phyloP scores from a whole-genome alignment of 2,888 invertebrate species.

The Xanthorhoe designata region DNA sequence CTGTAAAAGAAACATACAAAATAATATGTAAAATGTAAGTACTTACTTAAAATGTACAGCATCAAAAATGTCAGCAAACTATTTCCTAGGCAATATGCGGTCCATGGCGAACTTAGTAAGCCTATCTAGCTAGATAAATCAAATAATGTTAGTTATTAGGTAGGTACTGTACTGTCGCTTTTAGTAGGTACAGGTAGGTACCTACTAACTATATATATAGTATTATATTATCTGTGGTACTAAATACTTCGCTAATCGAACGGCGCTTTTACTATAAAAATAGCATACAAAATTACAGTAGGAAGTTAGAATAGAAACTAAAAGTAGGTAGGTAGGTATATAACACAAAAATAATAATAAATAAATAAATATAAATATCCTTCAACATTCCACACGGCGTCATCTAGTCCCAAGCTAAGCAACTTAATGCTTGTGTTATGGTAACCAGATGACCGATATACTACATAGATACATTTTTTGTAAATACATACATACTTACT shows the following conservation, averaged over 20 bases:
- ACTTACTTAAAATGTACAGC: neutral
- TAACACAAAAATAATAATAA: no score
- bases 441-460: no score
- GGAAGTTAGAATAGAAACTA: neutral
- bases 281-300: neutral
- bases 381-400: no score
- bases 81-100: neutral
- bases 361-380: no score
- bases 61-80: neutral
- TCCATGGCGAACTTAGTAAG: neutral
- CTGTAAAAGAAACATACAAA: conserved; percentile 64
- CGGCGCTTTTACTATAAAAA: neutral
- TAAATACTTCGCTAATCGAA: neutral
- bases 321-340: no score
- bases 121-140: no score
- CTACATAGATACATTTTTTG: no score
- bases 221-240: no score
- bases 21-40: neutral
- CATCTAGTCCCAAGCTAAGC: no score
- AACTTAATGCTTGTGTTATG: no score
- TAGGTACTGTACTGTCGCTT: no score
- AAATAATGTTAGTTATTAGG: neutral
- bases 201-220: neutral
- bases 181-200: neutral
- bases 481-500: no score